Conservation (phyloP, 2,113 vertebrate species). For the Orthonyx spaldingii region DNA sequence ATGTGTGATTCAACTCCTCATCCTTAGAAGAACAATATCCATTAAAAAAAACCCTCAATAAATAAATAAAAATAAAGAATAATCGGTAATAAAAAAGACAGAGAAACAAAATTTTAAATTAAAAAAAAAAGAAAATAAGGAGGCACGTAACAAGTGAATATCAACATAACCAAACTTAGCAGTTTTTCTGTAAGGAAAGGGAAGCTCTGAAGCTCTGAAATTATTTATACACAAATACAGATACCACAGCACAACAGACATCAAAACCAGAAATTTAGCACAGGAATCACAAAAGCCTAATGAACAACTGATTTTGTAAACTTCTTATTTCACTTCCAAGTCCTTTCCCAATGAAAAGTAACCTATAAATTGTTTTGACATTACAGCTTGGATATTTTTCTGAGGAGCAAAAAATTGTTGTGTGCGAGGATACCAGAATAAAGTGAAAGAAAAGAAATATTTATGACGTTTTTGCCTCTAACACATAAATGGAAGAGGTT, state of each 20-base stretch:
- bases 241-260: background rate
- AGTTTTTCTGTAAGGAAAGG: background rate
- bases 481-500: background rate
- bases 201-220: background rate
- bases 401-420: background rate
- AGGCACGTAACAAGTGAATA: background rate
- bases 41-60: background rate
- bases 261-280: background rate
- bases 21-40: background rate
- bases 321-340: background rate
- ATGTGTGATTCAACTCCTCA: background rate
- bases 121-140: background rate
- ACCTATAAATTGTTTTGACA: background rate
- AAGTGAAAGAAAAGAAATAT: background rate
- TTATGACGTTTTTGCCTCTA: background rate
- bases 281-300: background rate
- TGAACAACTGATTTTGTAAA: background rate
- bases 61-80: background rate
- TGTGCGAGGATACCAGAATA: background rate
- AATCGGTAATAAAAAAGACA: background rate
- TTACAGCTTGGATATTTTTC: background rate
- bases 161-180: background rate
- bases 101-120: background rate
- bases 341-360: background rate
- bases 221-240: background rate